These are phyloP conservation scores for Mormoops blainvillei DNA, from an alignment of 2,113 vertebrate species.

Conservation along the genomic window DNA sequence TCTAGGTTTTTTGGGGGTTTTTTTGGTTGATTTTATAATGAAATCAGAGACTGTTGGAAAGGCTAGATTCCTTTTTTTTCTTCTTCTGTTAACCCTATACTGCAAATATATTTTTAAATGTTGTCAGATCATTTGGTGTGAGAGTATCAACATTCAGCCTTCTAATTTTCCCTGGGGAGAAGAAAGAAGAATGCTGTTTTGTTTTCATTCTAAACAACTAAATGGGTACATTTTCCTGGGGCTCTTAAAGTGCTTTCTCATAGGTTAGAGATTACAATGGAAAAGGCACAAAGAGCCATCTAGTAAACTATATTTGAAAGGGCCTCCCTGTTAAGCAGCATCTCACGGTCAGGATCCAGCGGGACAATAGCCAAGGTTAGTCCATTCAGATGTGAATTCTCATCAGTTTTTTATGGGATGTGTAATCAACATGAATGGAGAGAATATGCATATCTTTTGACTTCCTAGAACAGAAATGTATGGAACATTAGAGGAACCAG, in stretches of 20 bases:
- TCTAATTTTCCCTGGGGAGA: not conserved
- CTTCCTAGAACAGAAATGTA: not conserved
- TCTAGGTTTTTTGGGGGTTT: not conserved
- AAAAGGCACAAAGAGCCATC: constrained; percentile 25
- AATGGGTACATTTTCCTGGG: not conserved
- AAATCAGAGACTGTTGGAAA: constrained; percentile 40
- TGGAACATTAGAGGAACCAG: not conserved
- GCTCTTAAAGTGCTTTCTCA: constrained; percentile 15
- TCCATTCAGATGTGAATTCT: not conserved
- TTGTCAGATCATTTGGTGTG: not conserved
- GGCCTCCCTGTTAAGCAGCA: not conserved
- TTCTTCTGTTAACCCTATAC: not conserved
- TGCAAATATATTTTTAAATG: constrained; percentile 11
- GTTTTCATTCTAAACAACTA: not conserved
- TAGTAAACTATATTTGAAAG: constrained; percentile 13
- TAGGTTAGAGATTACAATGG: constrained; percentile 50
- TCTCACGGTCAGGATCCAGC: not conserved
- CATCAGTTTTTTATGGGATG: not conserved
- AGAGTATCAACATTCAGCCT: not conserved
- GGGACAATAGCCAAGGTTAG: not conserved
- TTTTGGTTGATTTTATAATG: constrained; percentile 31
- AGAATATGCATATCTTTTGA: not conserved
- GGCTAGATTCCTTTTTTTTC: not conserved
- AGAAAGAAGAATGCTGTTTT: constrained; percentile 15
- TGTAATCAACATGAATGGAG: not conserved